phyloP scores from a whole-genome alignment of 2,113 vertebrate species.

The Cavia porcellus region DNA sequence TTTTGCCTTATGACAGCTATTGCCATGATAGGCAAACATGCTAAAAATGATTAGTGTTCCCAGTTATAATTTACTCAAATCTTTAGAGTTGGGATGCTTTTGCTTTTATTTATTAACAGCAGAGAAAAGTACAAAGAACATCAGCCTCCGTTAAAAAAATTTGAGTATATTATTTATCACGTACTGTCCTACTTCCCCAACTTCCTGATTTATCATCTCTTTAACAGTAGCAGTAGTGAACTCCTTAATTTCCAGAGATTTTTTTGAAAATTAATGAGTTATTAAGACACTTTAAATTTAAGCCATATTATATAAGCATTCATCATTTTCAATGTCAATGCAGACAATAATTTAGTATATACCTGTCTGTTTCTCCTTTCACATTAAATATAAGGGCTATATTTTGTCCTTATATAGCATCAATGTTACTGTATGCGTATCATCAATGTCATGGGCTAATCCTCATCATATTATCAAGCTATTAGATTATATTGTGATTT shows the following conservation, averaged over 20 bases:
- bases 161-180: not conserved
- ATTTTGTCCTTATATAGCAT: not conserved
- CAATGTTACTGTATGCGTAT: not conserved
- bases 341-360: not conserved
- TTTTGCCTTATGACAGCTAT: not conserved
- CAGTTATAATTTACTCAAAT: not conserved
- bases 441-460: not conserved
- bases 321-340: not conserved
- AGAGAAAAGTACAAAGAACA: not conserved
- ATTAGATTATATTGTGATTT: not conserved
- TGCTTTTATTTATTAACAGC: not conserved
- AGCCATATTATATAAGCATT: not conserved
- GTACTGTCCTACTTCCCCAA: not conserved
- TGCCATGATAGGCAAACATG: not conserved
- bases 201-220: not conserved
- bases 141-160: not conserved
- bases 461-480: not conserved
- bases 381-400: not conserved
- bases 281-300: not conserved
- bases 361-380: not conserved
- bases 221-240: not conserved
- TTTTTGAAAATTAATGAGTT: conserved; percentile 3
- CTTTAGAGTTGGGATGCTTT: not conserved
- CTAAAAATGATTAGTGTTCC: not conserved
- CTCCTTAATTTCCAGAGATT: not conserved